phyloP scores from a whole-genome alignment of 2,888 invertebrate genomes.

The Harmothoe impar region DNA sequence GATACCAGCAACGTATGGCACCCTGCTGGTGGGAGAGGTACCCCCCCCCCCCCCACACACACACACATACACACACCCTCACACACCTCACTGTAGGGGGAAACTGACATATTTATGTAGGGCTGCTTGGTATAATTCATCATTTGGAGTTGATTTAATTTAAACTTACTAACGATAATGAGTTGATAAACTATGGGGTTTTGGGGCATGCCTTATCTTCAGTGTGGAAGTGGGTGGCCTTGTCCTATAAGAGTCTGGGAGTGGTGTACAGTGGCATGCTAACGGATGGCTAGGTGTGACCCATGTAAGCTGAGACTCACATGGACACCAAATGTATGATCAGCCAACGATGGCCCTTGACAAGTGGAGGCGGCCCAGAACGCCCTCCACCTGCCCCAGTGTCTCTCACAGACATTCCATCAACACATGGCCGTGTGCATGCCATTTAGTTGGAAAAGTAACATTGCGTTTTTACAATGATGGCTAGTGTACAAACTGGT shows the following conservation, averaged over 20 bases:
- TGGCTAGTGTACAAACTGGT: background rate
- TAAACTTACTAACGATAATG: conserved; percentile 4
- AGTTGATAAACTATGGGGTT: conserved; percentile 5
- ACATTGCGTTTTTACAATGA: background rate
- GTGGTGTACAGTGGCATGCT: background rate
- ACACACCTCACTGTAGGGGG: no score
- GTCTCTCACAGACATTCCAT: background rate
- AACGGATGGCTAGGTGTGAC: conserved; percentile 21
- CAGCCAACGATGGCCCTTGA: conserved; percentile 39
- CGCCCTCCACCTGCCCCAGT: conserved; percentile 11
- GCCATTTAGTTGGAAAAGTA: conserved; percentile 4
- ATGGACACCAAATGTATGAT: conserved; percentile 61
- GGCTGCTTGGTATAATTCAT: background rate
- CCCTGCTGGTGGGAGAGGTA: background rate
- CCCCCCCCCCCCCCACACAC: background rate
- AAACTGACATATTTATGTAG: background rate
- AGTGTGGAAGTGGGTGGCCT: background rate
- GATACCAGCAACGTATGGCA: background rate
- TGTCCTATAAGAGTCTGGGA: background rate
- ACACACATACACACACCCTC: background rate
- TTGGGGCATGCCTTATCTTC: conserved; percentile 10
- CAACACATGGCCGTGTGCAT: background rate
- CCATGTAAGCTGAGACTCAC: conserved; percentile 49
- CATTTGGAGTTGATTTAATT: conserved; percentile 11
- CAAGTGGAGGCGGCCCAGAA: conserved; percentile 20